These are phyloP conservation scores for Gymnarchus niloticus DNA, from an alignment of 2,113 vertebrate genomes.

Conservation along the genomic window DNA sequence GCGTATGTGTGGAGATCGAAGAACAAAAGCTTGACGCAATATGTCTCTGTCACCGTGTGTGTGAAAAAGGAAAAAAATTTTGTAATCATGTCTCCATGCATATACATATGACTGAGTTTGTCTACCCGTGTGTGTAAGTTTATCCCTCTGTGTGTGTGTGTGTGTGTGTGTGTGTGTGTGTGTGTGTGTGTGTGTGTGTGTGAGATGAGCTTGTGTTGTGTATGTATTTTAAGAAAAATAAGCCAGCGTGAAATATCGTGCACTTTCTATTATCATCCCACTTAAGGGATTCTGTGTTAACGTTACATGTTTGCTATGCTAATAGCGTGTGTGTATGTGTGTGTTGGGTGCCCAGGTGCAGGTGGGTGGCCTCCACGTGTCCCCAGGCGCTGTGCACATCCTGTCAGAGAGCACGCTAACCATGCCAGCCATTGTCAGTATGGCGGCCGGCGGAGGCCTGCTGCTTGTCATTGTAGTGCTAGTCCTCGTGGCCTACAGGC, in stretches of 20 bases:
- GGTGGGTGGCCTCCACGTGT: slow-evolving; percentile 86
- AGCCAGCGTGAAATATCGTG: background rate
- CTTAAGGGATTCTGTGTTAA: background rate
- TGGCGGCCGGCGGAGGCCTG: slow-evolving; percentile 87
- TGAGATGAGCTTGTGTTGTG: no score
- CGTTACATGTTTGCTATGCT: background rate
- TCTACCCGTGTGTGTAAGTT: background rate
- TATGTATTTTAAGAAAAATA: no score
- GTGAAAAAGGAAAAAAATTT: background rate
- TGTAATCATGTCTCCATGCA: no score
- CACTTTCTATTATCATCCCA: slow-evolving; percentile 3
- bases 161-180: background rate
- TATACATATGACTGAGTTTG: background rate
- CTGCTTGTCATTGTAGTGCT: slow-evolving; percentile 96
- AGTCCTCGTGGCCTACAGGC: slow-evolving; percentile 95
- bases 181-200: background rate
- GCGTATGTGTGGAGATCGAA: background rate
- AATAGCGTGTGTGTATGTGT: background rate
- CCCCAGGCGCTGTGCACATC: slow-evolving; percentile 82
- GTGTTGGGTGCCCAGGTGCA: slow-evolving; percentile 70
- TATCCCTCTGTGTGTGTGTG: no score
- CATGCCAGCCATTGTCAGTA: slow-evolving; percentile 90
- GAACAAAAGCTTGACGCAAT: background rate
- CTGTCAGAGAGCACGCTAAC: slow-evolving; percentile 90
- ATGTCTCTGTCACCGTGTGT: background rate